Evolutionary conservation across 1,140 invertebrate species (phyloP), one percentile per base, ranked within the genome.

Genomic region (Oppia nitens): DNA sequence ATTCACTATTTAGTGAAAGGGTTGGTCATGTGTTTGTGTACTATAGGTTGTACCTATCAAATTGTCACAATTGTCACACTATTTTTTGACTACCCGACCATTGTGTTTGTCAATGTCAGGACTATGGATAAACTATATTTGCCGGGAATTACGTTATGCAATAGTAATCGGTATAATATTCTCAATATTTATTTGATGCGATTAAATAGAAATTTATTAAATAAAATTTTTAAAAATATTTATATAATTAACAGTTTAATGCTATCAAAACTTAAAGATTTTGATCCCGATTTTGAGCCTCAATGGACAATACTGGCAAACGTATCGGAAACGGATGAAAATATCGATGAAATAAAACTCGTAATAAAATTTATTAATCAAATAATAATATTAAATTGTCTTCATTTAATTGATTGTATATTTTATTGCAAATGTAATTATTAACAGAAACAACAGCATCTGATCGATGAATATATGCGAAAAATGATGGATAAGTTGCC

Each of bases 141-240:
- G 21, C 57, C 57, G 2, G 50, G 28, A 3, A 57, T 59, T 26
- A 59, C 57, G 6, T 24, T 59, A 23, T 59, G 57, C 25, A 59
- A 59, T 47, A 27, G 47, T 3, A 59, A 59, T 48, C 32, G 50
- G 57, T 57, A 17, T 47, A 40, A 21, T 17, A 24, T 21, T 45
- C 24, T 6, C 9, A 9, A 12, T 2, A 32, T 32, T 23, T 14
- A 24, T 47, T 54, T 27, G 17, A 12, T 17, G 24, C 23, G 27
- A 28, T 6, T 47, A 47, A 20, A 51, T 9, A 24, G 21, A 49
- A 6, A n/a, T 9, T 4, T 4, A 49, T 23, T n/a, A 12, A 9
- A 49, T 49, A 12, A 4, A 49, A 20, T 20, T n/a, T n/a, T 6
- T 9, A n/a, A 9, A 21, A 14, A 9, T 53, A 17, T 27, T 25